Base-by-base conservation (phyloP, 2,797 vertebrate species). In the Rhadinocentrus ornatus region DNA sequence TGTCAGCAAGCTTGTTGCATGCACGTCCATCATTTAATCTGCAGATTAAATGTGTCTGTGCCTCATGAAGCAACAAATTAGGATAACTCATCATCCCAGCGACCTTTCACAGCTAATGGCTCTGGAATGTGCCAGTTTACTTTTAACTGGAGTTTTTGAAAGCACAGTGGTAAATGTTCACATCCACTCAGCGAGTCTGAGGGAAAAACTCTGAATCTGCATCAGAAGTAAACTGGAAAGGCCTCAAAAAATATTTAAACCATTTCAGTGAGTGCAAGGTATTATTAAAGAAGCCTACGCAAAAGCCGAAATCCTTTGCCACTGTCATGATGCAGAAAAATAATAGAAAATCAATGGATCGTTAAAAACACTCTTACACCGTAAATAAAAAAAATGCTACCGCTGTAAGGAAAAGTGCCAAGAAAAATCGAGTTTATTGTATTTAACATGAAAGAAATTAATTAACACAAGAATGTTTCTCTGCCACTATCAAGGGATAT, bases 81-180 rank as follows among this genome's bases (percentile, higher is more conserved):
- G 66, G 22, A 60, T 67, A 54, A 50, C 61, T 80, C 62, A 39
- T 66, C 9, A 27, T 29, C 29, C 48, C 34, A 63, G 50, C 52
- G 59, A 62, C 46, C 44, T 69, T 60, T 44, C n/a, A 37, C 39
- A 62, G 3, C 59, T 55, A 48, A 66, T 37, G 27, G 27, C 71
- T 64, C n/a, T 60, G 75, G 62, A 85, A 78, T 87, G 61, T 75
- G 24, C 4, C 67, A 54, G 71, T 75, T 62, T 65, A 74, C 37
- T 64, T 31, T 44, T 16, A 66, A 62, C 10, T 54, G 39, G 32
- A 15, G 6, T 52, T 66, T 54, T 35, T 34, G 34, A 70, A 66
- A 69, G 66, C 64, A 53, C 57, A 54, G 24, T 67, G 18, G 61
- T 73, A 5, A 6, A 74, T 50, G 26, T 24, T 74, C 53, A 34